Evolutionary conservation across 2,113 vertebrate species (phyloP).

Genomic region (Sphaerodactylus townsendi): DNA sequence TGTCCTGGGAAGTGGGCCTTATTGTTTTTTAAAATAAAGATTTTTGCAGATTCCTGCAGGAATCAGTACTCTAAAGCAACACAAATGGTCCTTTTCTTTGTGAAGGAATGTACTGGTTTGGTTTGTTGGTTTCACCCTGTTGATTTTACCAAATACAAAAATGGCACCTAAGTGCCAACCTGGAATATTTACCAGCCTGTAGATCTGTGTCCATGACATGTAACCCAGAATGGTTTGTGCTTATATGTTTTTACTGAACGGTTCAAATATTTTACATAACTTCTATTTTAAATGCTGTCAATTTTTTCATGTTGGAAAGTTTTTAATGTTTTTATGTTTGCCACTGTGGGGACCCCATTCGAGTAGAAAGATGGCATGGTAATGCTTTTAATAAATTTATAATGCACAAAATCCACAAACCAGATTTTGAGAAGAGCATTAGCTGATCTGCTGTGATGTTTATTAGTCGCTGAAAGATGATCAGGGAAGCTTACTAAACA

Average conservation of each 20-base stretch:
- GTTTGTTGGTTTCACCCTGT: background rate
- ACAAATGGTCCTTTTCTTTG: background rate
- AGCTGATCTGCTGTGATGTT: background rate
- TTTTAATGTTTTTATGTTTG: too few species aligned
- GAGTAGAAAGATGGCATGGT: too few species aligned
- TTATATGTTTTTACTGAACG: too few species aligned
- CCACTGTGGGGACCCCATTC: too few species aligned
- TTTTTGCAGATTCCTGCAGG: background rate
- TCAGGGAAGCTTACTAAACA: background rate
- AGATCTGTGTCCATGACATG: background rate
- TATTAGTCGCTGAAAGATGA: background rate
- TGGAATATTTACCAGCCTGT: background rate
- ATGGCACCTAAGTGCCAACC: background rate
- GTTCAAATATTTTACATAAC: too few species aligned
- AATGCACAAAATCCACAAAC: background rate
- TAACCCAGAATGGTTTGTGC: background rate
- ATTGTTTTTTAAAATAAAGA: background rate
- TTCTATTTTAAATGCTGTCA: too few species aligned
- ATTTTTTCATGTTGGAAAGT: too few species aligned
- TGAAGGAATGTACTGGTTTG: background rate
- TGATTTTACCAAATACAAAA: background rate
- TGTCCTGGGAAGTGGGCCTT: background rate
- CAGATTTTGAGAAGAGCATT: background rate
- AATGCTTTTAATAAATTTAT: background rate
- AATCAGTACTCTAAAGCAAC: background rate